Evolutionary conservation across 2,113 vertebrate genomes (phyloP), one percentile per base, ranked within the genome.

Genomic region (Holacanthus passer): DNA sequence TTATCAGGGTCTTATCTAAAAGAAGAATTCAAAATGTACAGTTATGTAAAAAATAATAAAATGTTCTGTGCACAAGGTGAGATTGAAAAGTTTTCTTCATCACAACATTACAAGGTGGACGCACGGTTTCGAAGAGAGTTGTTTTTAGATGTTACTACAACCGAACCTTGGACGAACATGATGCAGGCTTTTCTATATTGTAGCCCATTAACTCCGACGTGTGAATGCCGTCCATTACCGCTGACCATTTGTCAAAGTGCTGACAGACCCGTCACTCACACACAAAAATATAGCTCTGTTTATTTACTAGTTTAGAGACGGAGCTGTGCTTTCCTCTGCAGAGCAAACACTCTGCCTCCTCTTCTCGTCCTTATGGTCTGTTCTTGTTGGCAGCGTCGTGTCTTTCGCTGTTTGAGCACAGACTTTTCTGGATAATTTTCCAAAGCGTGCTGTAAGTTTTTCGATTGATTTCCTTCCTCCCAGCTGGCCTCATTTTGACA

Each of bases 361-460:
- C 58, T 72, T 73, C 52, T 83, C 24, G n/a, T 69, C 29, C 65
- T 60, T 41, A 29, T 37, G 50, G 43, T 72, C 41, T 74, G 32
- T 82, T 84, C 73, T 70, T 73, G 22, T 78, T 75, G 77, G 72
- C 77, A 73, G 50, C 39, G 14, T 39, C 5, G 16, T 22, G n/a
- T 84, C 60, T 79, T 59, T 64, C 20, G 22, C 29, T 82, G 47
- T 82, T 72, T 58, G 35, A 79, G 82, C 47, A 45, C 52, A 76
- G 62, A 63, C 60, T 35, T 77, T 45, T 62, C 43, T 52, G 45
- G 67, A 70, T 73, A 17, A 63, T 83, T 76, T 77, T 78, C 58
- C 31, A 59, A 70, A 73, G 45, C 27, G 24, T 17, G 29, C 24
- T 60, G 20, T 53, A 73, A 62, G 41, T 79, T 86, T 84, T 79